Evolutionary conservation across 2,888 invertebrate species (phyloP), one percentile per base, ranked within the genome.

Genomic region (Lamellibrachia columna): DNA sequence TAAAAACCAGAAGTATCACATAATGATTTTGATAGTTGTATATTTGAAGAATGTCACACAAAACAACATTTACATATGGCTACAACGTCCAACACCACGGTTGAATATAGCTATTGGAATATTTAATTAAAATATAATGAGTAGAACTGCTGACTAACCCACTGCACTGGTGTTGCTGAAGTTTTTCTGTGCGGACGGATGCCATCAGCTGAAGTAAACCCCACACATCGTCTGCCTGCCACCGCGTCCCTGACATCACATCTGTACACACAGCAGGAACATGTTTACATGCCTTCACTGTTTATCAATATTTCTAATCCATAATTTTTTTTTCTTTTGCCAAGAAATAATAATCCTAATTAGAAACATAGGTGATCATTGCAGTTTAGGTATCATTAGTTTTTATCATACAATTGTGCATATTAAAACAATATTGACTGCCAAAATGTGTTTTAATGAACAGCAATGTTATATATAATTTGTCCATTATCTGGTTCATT

Each of bases 141-240:
- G 40, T 40, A 40, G 60, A 60, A 60, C 15, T 22, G 22, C 3
- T 11, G 75, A 75, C 94, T 94, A 93, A 96, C 96, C 93, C 93
- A 90, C 94, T 93, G 92, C 94, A 95, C 93, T 95, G 95, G 90
- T 95, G 94, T 90, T 95, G 95, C 92, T 96, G 96, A 7, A 96
- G 94, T 92, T 95, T 94, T 53, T 96, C 96, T 53, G 95, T 95
- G 55, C 95, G 95, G 8, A 96, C 94, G 93, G 95, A 95, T 2
- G 95, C 95, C 93, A 96, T 93, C n/a, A 96, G 92, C 53, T 95
- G 95, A 90, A 96, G 93, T 91, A 96, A 93, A 40, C 95, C 94
- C 93, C 95, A 96, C 55, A 96, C 94, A 92, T 95, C 95, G 92
- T 95, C 95, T 0, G 95, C 94, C 90, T 94, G 94, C 96, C 96